Conservation (phyloP, 2,888 invertebrate species). For the Eremobia ochroleuca region DNA sequence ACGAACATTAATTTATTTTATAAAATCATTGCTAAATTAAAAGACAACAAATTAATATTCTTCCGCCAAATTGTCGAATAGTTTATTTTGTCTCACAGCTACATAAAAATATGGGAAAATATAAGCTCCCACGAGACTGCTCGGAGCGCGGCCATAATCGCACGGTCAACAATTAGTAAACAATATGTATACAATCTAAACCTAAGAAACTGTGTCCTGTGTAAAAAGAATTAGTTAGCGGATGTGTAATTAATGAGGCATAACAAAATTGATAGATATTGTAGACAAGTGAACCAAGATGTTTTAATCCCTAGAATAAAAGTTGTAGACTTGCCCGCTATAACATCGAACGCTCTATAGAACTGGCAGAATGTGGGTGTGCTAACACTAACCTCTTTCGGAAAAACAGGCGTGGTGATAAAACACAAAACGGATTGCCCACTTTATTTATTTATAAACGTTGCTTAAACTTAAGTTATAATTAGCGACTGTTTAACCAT, state of each 20-base stretch:
- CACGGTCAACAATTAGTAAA: slow-evolving; percentile 68
- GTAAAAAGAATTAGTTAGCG: slow-evolving; percentile 46
- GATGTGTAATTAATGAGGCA: slow-evolving; percentile 32
- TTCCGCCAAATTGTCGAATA: slow-evolving; percentile 60
- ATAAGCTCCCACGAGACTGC: slow-evolving; percentile 65
- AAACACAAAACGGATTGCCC: neutral
- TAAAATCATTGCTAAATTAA: slow-evolving; percentile 39
- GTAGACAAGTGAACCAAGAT: neutral
- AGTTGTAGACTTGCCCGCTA: neutral
- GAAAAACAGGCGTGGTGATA: neutral
- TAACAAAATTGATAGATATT: slow-evolving; percentile 3
- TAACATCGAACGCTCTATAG: neutral
- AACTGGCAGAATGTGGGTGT: neutral
- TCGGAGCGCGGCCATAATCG: slow-evolving; percentile 63
- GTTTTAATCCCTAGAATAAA: neutral
- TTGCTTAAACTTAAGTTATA: neutral
- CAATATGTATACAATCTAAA: slow-evolving; percentile 66
- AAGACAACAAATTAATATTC: slow-evolving; percentile 50
- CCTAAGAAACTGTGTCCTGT: slow-evolving; percentile 59
- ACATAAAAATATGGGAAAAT: slow-evolving; percentile 68
- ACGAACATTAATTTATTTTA: slow-evolving; percentile 13
- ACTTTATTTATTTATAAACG: neutral
- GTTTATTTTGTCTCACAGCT: slow-evolving; percentile 65
- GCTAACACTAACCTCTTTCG: neutral
- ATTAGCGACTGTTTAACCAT: neutral